Evolutionary conservation across 2,888 invertebrate genomes (phyloP), one percentile per base, ranked within the genome.

Genomic region (Mylabris sibirica): DNA sequence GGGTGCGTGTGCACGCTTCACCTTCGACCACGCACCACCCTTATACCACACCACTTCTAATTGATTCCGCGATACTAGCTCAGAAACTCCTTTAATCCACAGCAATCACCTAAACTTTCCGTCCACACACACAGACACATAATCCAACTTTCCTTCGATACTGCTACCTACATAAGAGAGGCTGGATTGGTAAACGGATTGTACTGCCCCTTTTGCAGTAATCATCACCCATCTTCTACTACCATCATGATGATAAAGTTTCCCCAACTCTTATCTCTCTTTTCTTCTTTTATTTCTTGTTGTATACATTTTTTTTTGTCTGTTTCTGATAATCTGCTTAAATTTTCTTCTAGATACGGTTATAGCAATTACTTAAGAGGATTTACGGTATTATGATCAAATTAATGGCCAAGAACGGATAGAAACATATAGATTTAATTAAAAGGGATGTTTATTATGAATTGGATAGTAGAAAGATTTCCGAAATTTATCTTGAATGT

Each of bases 51-150:
- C 65, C 74, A 72, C 68, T 72, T 72, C 73, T 77, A 77, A 77
- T 78, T 76, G 78, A 78, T 78, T 78, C 71, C 69, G 72, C 72
- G 75, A 75, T 74, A 74, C 66, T 63, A 64, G 72, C 71, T 72
- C 71, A 68, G 41, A 63, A 67, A 65, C 67, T 64, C 69, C 63
- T 57, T 68, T 68, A 76, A 74, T 75, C 75, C 74, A 70, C 68
- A 71, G 70, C 74, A 73, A 74, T 75, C 74, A 74, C 71, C 44
- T 41, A 63, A 69, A 73, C 68, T 76, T 73, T 73, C 71, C 65
- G 72, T 70, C 67, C 68, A 70, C 73, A 70, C 74, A 30, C 30
- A 30, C 8, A 30, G 5, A 30, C 71, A 74, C 74, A 74, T 75
- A 64, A 64, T 67, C 49, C 64, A 60, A 34, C 60, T 66, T 38